Base-by-base conservation (phyloP, 2,797 vertebrate genomes). In the Rallus crepitans region DNA sequence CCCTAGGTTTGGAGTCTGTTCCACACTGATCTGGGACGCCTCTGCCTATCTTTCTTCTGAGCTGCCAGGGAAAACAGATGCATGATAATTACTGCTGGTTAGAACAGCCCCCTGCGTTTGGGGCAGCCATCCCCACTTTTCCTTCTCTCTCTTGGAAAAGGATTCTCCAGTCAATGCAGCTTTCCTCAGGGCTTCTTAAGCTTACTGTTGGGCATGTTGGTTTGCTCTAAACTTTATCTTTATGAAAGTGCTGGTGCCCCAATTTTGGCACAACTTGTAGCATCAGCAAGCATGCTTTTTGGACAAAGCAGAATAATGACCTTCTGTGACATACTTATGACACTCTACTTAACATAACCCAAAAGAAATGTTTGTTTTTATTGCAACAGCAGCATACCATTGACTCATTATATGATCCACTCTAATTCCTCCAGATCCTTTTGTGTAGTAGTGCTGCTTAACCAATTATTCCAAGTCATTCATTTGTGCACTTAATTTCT, bases 381-480 rank as follows among this genome's bases (percentile, higher is more conserved):
- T 93, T 96, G 53, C 79, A 90, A 71, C n/a, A 85, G n/a, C 82
- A 86, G 23, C 52, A 40, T 71, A 33, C 35, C 6, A 4, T 93
- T 85, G 89, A 83, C 40, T 94, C 79, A 72, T 87, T 94, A 57
- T 28, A 52, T 48, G 84, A 93, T 91, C 93, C 65, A 71, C 53
- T 87, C 33, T 85, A 90, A 95, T 94, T 89, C 73, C 82, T 94
- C 21, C 47, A 86, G 84, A 92, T 78, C 48, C 65, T 89, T 96
- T 92, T 78, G 65, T 83, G 39, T 55, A 65, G 87, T 81, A 47
- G 21, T 91, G 71, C 81, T 77, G 65, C 65, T 95, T 92, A 94
- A 76, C 61, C 69, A 85, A 61, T 92, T 93, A 89, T 90, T 90
- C 79, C 53, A 90, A 78, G 65, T 69, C 20, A 1, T 82, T 87